These are phyloP conservation scores for Aricia artaxerxes DNA, from an alignment of 2,888 invertebrate genomes.

Conservation along the genomic window DNA sequence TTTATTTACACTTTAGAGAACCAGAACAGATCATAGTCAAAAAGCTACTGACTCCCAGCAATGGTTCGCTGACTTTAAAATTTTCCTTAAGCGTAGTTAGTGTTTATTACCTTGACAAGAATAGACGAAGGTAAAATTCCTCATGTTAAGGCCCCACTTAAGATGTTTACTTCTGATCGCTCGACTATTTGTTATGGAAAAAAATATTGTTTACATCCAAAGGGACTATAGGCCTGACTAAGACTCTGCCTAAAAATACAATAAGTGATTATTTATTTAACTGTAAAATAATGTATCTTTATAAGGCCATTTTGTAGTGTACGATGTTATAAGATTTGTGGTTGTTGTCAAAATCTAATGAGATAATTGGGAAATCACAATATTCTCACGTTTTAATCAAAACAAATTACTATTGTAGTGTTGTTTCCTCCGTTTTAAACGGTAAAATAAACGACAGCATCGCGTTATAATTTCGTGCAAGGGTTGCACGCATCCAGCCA, in stretches of 20 bases:
- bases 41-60: not conserved
- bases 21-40: not conserved
- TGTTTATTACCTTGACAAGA: not conserved
- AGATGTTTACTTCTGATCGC: not conserved
- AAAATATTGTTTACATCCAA: not conserved
- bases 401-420: not conserved
- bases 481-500: constrained; percentile 69
- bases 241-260: not conserved
- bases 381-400: not conserved
- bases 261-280: too few relatives aligned
- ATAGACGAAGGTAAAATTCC: constrained; percentile 1
- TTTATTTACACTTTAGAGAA: not conserved
- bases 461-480: constrained; percentile 60
- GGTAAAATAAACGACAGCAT: constrained; percentile 53
- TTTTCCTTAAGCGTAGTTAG: not conserved
- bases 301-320: too few relatives aligned
- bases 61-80: not conserved
- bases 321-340: not conserved
- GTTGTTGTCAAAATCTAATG: not conserved
- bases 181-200: not conserved
- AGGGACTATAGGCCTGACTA: not conserved
- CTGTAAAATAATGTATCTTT: too few relatives aligned
- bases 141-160: not conserved
- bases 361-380: not conserved
- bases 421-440: not conserved